Evolutionary conservation across 2,113 vertebrate species (phyloP), one percentile per base, ranked within the genome.

Genomic region (Lagopus leucura): DNA sequence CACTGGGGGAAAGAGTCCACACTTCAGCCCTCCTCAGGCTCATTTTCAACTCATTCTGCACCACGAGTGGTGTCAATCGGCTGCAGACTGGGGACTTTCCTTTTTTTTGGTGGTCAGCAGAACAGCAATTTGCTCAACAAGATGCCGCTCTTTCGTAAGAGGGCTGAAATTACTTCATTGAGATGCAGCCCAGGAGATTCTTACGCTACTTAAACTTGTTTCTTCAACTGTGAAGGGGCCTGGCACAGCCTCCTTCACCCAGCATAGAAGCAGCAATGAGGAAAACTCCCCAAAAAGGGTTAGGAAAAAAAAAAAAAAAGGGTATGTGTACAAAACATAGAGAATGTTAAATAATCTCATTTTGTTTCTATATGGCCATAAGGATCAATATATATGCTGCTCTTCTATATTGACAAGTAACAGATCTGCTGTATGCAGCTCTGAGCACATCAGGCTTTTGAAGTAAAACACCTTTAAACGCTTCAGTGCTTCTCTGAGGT

Each of bases 121-220:
- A 71, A 77, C 17, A 30, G 54, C 13, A 10, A 32, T 61, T 61
- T 74, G 69, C 64, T 90, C 76, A 71, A 50, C 20, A 43, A 71
- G 58, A 92, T 50, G 14, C 36, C 6, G 2, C 22, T 63, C 54
- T 58, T 60, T 64, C 40, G 1, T 5, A 85, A 85, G 42, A 79
- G 58, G n/a, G 27, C 2, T 42, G 61, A 17, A 34, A 61, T 30
- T 11, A 54, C 40, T 40, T 34, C 17, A 22, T 11, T 36, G 84
- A 89, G 86, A 85, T 36, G 48, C 75, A 94, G 65, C 48, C 83
- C 55, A 32, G 45, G 89, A 92, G 67, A 70, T 82, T 79, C 58
- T 57, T 40, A 67, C 8, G 10, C 25, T 10, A 25, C 1, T 52
- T 71, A 73, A 91, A 91, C 72, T 70, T 61, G 11, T 72, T 89